Percentiles rank a stretch among this genome's conserved stretches.
Conservation (phyloP, 2,113 vertebrate genomes). For the Leuciscus idus region DNA sequence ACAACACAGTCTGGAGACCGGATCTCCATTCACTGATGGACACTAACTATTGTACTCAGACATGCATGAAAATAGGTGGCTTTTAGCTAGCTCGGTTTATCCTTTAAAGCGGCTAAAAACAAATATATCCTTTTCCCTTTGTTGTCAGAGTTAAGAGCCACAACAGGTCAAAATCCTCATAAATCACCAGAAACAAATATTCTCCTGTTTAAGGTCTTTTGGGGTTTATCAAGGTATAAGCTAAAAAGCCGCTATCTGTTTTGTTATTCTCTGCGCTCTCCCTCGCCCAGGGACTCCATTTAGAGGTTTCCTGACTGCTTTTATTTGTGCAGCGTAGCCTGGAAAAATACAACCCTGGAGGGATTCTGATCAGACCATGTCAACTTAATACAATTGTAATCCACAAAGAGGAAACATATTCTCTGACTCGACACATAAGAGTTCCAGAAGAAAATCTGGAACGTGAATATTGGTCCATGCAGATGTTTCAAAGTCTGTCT, state of each 20-base stretch:
- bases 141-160: slow-evolving; percentile 35
- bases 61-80: slow-evolving; percentile 61
- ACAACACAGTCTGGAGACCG: slow-evolving; percentile 31
- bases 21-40: slow-evolving; percentile 50
- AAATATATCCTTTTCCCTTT: slow-evolving; percentile 51
- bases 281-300: slow-evolving; percentile 12
- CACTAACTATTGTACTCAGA: slow-evolving; percentile 44
- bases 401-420: slow-evolving; percentile 31
- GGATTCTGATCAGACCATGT: slow-evolving; percentile 30
- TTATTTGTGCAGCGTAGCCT: slow-evolving; percentile 22
- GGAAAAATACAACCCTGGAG: slow-evolving; percentile 36
- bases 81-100: slow-evolving; percentile 42
- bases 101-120: slow-evolving; percentile 56
- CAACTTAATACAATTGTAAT: slow-evolving; percentile 37
- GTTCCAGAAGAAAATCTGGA: slow-evolving; percentile 14
- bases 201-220: slow-evolving; percentile 15
- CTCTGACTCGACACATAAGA: background rate
- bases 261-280: slow-evolving; percentile 26
- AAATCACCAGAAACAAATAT: slow-evolving; percentile 30
- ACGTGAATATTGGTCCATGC: background rate
- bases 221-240: background rate
- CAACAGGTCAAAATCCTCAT: slow-evolving; percentile 28
- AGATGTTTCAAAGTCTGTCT: background rate
- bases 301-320: slow-evolving; percentile 26
- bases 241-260: background rate